phyloP scores from a whole-genome alignment of 2,797 vertebrate species.

The Lepus oiostolus region DNA sequence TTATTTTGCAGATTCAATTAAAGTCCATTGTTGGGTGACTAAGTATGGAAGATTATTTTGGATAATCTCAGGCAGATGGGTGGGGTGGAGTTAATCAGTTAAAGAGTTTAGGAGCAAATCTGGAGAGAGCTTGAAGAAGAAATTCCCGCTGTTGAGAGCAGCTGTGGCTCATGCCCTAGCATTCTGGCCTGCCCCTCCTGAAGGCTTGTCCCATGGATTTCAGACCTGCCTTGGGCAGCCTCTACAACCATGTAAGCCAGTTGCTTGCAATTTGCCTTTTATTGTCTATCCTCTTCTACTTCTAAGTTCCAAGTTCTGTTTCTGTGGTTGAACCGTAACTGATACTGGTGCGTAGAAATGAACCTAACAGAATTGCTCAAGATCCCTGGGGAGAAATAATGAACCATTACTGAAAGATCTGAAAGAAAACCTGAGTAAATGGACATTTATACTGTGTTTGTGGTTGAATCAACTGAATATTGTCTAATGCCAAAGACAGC shows the following conservation, averaged over 20 bases:
- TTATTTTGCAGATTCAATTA: neutral
- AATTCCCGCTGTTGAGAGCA: neutral
- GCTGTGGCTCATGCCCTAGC: neutral
- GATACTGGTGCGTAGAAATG: neutral
- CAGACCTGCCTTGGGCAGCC: neutral
- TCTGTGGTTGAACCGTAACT: slow-evolving; percentile 20
- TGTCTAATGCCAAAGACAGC: neutral
- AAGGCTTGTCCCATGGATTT: neutral
- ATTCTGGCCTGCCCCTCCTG: neutral
- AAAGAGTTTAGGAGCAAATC: neutral
- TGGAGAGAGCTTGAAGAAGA: neutral
- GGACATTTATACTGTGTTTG: neutral
- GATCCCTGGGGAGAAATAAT: neutral
- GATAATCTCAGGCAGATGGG: too few species aligned
- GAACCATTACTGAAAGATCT: neutral
- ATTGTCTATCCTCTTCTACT: neutral
- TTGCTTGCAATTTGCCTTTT: neutral
- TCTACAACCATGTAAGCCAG: neutral
- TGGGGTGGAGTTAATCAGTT: neutral
- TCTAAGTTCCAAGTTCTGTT: neutral
- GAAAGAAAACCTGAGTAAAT: neutral
- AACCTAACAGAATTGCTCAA: neutral
- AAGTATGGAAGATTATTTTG: neutral
- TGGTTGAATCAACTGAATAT: neutral
- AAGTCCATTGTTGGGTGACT: neutral